Base-by-base conservation (phyloP, 2,888 invertebrate species). In the Ptychoptera contaminata region DNA sequence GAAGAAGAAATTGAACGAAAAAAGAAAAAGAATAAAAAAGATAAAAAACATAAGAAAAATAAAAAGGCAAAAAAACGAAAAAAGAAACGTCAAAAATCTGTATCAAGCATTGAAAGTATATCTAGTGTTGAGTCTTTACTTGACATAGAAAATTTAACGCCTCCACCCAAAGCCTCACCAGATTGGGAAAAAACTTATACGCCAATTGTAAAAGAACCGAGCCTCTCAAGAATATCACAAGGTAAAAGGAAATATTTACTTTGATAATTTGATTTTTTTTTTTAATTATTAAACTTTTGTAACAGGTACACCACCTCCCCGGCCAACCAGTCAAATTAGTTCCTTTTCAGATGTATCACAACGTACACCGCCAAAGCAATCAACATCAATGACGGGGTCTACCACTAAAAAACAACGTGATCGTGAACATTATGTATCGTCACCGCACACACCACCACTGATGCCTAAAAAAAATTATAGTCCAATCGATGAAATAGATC, bases 11-110 rank as follows among this genome's bases (percentile, higher is more conserved):
- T 72, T 50, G 73, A 74, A 52, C 74, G 75, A 55, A 75, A 76
- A 56, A 57, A 57, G 43, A 64, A 61, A 41, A 59, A 55, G 40
- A 57, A 59, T 45, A 65, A 64, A 52, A 58, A 62, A 48, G 53
- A 53, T 40, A 62, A 79, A 61, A 79, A 79, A 55, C 80, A 82
- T 39, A 82, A 82, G 57, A 77, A 80, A 60, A 82, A 79, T 62
- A 83, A 82, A 59, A 79, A 80, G 51, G 71, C 77, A 37, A 79
- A 79, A 55, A 83, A 79, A 45, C 63, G 69, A 48, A 81, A 79
- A 60, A 68, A 70, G 36, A 74, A 75, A 60, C 76, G 79, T 42
- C 69, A 72, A 46, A 79, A 80, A 35, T 72, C 77, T 43, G 78
- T 79, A 46, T 74, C 79, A 0, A 81, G 80, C 55, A 67, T 80